These are phyloP conservation scores for Echeneis naucrates DNA, from an alignment of 2,797 vertebrate species.

Conservation along the genomic window DNA sequence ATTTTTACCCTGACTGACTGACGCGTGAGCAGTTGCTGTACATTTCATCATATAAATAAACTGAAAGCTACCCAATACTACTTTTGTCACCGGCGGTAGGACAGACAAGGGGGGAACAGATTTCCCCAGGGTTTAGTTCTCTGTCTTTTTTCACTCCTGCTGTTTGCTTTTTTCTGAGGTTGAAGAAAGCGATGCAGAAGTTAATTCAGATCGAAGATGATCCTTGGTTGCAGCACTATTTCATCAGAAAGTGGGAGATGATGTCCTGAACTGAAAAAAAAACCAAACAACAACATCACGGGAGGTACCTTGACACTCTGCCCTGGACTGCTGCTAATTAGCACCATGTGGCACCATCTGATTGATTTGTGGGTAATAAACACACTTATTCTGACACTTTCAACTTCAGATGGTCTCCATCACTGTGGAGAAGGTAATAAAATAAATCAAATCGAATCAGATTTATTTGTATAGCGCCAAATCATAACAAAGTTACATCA, in stretches of 20 bases:
- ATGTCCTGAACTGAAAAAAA: conserved; percentile 14
- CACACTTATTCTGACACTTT: background rate
- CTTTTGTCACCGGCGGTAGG: conserved; percentile 47
- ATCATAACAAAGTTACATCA: too few relatives aligned
- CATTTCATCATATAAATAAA: conserved; percentile 64
- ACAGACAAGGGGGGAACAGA: conserved; percentile 31
- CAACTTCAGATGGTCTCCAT: too few relatives aligned
- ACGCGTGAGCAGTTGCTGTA: conserved; percentile 43
- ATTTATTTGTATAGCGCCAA: too few relatives aligned
- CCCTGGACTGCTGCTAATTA: conserved; percentile 44
- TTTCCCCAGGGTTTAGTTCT: conserved; percentile 29
- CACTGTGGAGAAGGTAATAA: too few relatives aligned
- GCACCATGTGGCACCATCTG: conserved; percentile 2
- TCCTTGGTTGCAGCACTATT: conserved; percentile 43
- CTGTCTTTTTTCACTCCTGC: conserved; percentile 1
- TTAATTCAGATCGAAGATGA: conserved; percentile 24
- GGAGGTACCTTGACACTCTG: conserved; percentile 17
- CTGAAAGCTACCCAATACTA: conserved; percentile 38
- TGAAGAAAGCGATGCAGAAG: conserved; percentile 8
- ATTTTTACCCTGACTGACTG: conserved; percentile 35
- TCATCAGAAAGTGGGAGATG: conserved; percentile 51
- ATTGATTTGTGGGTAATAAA: conserved; percentile 44
- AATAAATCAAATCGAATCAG: too few relatives aligned
- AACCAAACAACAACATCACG: background rate
- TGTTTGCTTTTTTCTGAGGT: conserved; percentile 5